phyloP scores from a whole-genome alignment of 2,113 vertebrate genomes.

The Apodemus sylvaticus region DNA sequence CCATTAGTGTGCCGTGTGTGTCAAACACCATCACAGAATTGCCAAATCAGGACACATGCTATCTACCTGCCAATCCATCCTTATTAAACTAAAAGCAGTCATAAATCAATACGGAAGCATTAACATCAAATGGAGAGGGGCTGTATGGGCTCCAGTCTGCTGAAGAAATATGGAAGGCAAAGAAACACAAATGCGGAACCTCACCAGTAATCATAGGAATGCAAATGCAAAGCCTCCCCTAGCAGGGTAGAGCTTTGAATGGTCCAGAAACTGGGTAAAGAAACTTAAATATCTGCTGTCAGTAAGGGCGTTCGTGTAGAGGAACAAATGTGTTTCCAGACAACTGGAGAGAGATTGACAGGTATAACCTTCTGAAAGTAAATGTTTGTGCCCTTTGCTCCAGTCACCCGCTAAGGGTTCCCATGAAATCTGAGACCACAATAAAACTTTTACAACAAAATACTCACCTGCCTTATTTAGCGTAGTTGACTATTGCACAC shows the following conservation, averaged over 20 bases:
- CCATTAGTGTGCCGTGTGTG: conserved; percentile 61
- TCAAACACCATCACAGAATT: conserved; percentile 52
- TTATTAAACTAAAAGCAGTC: conserved; percentile 74
- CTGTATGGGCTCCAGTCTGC: neutral
- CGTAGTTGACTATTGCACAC: neutral
- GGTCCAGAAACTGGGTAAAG: neutral
- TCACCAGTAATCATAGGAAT: neutral
- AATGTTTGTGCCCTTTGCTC: neutral
- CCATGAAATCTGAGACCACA: neutral
- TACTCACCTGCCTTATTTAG: neutral
- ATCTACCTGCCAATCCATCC: conserved; percentile 52
- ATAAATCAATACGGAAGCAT: conserved; percentile 73
- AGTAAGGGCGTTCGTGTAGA: fast-evolving
- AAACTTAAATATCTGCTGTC: conserved; percentile 2
- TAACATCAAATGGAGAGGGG: neutral
- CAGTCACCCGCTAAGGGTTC: neutral
- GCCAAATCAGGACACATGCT: conserved; percentile 30
- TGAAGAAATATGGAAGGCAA: conserved; percentile 8
- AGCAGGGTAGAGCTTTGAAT: neutral
- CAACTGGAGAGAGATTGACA: neutral
- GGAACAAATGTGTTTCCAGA: neutral
- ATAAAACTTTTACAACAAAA: neutral
- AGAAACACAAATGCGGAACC: neutral
- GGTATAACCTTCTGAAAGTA: neutral
- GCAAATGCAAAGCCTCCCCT: neutral